Evolutionary conservation across 2,888 invertebrate genomes (phyloP).

Genomic region (Diploptera punctata): DNA sequence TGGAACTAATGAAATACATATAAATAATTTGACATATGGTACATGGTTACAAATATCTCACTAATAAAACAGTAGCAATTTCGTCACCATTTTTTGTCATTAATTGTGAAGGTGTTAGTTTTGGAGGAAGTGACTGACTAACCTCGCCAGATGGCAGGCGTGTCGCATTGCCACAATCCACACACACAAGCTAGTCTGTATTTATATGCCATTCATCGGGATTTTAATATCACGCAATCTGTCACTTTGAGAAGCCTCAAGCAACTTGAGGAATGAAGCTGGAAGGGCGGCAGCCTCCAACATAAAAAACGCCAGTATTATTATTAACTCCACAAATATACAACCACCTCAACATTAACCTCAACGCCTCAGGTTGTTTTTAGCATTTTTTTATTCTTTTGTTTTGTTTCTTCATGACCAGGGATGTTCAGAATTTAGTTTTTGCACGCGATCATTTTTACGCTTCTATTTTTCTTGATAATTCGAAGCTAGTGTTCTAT

Average conservation of each 20-base stretch:
- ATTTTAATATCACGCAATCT: conserved; percentile 25
- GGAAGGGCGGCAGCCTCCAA: background rate
- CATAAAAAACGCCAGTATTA: background rate
- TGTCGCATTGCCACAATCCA: conserved; percentile 5
- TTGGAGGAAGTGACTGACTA: background rate
- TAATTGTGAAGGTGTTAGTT: background rate
- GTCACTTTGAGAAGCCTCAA: conserved; percentile 18
- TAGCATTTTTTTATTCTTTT: background rate
- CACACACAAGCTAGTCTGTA: conserved; percentile 7
- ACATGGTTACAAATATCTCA: too few species aligned
- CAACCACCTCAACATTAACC: conserved; percentile 7
- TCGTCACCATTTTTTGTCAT: too few species aligned
- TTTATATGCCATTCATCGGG: background rate
- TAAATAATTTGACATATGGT: too few species aligned
- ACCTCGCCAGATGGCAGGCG: background rate
- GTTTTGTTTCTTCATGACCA: background rate
- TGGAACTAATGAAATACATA: too few species aligned
- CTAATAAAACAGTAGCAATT: too few species aligned
- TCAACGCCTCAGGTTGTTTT: background rate
- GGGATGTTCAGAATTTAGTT: too few species aligned
- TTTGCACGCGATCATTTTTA: too few species aligned
- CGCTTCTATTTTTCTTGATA: too few species aligned
- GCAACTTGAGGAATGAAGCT: too few species aligned
- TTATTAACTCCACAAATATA: conserved; percentile 12
- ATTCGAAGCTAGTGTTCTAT: too few species aligned